A percentile compares a stretch with the other conserved stretches of the same genome.
Conservation (phyloP, 1,140 invertebrate species). For the Musca vetustissima region DNA sequence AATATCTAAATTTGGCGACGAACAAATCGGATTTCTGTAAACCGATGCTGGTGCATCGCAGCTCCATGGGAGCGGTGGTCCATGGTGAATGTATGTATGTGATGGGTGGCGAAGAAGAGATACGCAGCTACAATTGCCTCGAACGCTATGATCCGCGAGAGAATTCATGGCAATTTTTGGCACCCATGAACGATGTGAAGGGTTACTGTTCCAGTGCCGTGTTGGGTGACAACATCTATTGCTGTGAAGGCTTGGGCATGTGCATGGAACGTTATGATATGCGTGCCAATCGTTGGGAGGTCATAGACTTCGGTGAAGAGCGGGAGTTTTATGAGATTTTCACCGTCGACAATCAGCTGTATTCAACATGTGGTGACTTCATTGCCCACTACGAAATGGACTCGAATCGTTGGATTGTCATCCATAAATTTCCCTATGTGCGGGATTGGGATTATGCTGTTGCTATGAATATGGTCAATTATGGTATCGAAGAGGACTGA, state of each 20-base stretch:
- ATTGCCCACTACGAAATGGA: conserved; percentile 25
- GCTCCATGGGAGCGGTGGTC: conserved; percentile 30
- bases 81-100: conserved; percentile 28
- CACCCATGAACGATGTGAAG: conserved; percentile 28
- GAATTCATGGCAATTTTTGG: conserved; percentile 23
- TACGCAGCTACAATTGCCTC: conserved; percentile 24
- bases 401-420: conserved; percentile 24
- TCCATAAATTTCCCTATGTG: conserved; percentile 16
- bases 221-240: conserved; percentile 27
- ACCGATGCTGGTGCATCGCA: conserved; percentile 27
- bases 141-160: conserved; percentile 29
- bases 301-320: conserved; percentile 30
- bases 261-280: conserved; percentile 32
- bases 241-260: conserved; percentile 31
- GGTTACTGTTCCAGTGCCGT: conserved; percentile 31
- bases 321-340: conserved; percentile 33
- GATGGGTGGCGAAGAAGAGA: conserved; percentile 31
- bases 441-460: conserved; percentile 32
- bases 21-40: conserved; percentile 21
- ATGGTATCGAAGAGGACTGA: conserved; percentile 1
- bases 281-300: conserved; percentile 29
- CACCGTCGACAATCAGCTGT: conserved; percentile 27
- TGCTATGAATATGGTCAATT: conserved; percentile 26
- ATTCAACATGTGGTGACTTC: conserved; percentile 26
- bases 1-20: conserved; percentile 29